Evolutionary conservation across 2,113 vertebrate species (phyloP).

Genomic region (Coptodon rendalli): DNA sequence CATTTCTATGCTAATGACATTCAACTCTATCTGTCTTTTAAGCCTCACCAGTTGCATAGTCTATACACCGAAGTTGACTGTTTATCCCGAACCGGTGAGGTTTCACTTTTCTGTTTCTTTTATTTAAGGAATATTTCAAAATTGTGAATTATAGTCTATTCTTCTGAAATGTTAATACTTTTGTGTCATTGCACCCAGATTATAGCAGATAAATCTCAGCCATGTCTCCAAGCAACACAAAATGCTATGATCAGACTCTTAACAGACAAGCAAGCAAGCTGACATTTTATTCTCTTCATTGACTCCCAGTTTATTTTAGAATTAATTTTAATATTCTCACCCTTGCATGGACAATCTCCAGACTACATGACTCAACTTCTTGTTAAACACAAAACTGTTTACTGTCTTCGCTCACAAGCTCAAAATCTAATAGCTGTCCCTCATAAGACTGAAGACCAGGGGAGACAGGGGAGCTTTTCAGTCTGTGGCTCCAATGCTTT

Average conservation of each 20-base stretch:
- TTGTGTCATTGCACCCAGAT: neutral
- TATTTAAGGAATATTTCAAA: neutral
- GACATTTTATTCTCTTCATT: neutral
- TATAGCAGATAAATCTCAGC: neutral
- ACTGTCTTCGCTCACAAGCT: neutral
- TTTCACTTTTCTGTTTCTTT: neutral
- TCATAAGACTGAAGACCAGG: neutral
- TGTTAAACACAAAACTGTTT: neutral
- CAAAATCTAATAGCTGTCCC: neutral
- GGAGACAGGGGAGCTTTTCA: rapidly evolving
- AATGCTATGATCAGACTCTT: neutral
- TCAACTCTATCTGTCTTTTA: neutral
- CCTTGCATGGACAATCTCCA: neutral
- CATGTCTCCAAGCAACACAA: neutral
- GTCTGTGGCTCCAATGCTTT: neutral
- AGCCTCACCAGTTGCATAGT: neutral
- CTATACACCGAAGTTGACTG: neutral
- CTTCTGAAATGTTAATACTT: neutral
- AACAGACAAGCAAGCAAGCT: neutral
- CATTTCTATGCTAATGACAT: neutral
- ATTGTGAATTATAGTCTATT: neutral
- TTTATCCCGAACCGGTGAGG: neutral
- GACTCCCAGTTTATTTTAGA: neutral
- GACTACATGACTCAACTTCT: neutral
- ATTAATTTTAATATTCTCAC: neutral